Percentiles rank a stretch among this genome's conserved stretches.
phyloP scores from a whole-genome alignment of 2,113 vertebrate species.

The Siphamia tubifer region DNA sequence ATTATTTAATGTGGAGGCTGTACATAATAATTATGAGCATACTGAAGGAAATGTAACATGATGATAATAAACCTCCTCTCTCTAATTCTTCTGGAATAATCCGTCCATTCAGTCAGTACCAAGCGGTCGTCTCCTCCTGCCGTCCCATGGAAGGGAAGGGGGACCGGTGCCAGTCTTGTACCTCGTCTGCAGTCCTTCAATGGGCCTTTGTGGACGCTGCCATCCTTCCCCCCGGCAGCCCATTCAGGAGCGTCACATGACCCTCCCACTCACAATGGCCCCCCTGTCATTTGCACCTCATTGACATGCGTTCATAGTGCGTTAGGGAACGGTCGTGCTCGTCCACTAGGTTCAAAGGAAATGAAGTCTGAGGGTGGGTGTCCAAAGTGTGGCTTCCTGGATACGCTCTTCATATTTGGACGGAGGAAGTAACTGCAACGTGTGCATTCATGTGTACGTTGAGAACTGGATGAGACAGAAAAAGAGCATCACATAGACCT shows the following conservation, averaged over 20 bases:
- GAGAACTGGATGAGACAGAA: conserved; percentile 11
- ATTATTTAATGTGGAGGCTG: conserved; percentile 7
- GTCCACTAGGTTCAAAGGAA: conserved; percentile 62
- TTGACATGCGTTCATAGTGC: conserved; percentile 78
- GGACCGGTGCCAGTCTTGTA: conserved; percentile 71
- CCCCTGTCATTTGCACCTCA: conserved; percentile 78
- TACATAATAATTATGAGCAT: conserved; percentile 41
- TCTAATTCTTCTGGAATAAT: conserved; percentile 67
- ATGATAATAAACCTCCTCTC: conserved; percentile 70
- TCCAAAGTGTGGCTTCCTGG: conserved; percentile 77
- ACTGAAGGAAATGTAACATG: conserved; percentile 57
- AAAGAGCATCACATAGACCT: conserved; percentile 16
- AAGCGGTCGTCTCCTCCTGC: conserved; percentile 70
- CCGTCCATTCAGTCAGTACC: conserved; percentile 68
- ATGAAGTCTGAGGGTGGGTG: conserved; percentile 63
- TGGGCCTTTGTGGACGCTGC: conserved; percentile 72
- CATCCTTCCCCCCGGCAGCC: conserved; percentile 68
- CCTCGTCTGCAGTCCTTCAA: conserved; percentile 72
- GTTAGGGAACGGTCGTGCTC: conserved; percentile 57
- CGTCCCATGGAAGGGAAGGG: conserved; percentile 65
- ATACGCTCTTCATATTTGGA: conserved; percentile 68
- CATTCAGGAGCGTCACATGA: conserved; percentile 77
- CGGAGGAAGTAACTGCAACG: conserved; percentile 48
- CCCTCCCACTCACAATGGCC: conserved; percentile 78
- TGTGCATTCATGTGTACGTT: conserved; percentile 9